Percentiles rank a stretch among this genome's conserved stretches.
Conservation (phyloP, 1,140 invertebrate genomes). For the Ceratosolen solmsi region DNA sequence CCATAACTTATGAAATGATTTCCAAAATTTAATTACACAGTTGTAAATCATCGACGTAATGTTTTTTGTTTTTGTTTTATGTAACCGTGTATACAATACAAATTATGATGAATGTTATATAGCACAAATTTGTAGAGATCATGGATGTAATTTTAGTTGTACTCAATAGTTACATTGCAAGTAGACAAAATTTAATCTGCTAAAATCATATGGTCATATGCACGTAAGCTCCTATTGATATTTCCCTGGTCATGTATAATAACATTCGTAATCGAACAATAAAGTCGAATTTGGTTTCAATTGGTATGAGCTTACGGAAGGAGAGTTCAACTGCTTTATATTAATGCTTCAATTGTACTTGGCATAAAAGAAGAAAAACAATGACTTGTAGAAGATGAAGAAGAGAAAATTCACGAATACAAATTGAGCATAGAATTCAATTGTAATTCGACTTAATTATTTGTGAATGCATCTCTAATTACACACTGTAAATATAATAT, state of each 20-base stretch:
- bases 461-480: not conserved
- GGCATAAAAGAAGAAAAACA: not conserved
- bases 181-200: slow-evolving; percentile 33
- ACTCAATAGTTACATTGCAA: not conserved
- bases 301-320: not conserved
- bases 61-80: too few relatives aligned
- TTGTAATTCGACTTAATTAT: not conserved
- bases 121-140: too few relatives aligned
- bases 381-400: not conserved
- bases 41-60: too few relatives aligned
- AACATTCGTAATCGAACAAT: slow-evolving; percentile 36
- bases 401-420: not conserved
- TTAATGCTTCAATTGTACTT: slow-evolving; percentile 1
- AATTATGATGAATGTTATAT: too few relatives aligned
- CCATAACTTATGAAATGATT: too few relatives aligned
- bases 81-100: too few relatives aligned
- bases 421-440: not conserved
- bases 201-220: slow-evolving; percentile 21
- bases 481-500: not conserved
- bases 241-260: slow-evolving; percentile 6
- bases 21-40: too few relatives aligned
- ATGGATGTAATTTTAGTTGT: slow-evolving; percentile 4
- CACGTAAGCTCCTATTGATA: slow-evolving; percentile 28
- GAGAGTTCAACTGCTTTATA: not conserved
- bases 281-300: slow-evolving; percentile 31